These are phyloP conservation scores for Pristionchus fissidentatus DNA, from an alignment of 2,888 invertebrate genomes.

Conservation along the genomic window DNA sequence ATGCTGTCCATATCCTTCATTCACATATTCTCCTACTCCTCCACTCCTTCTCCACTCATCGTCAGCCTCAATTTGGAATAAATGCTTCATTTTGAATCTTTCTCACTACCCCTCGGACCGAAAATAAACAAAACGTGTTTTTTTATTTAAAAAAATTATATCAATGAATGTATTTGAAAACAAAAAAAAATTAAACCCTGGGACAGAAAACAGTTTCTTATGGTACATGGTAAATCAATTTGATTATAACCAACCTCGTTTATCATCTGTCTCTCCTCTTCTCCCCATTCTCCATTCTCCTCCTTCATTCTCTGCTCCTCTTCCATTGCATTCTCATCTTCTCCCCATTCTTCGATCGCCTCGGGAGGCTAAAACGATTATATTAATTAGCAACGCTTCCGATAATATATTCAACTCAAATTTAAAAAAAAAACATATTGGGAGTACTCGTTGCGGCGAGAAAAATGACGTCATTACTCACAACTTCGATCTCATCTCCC, in stretches of 20 bases:
- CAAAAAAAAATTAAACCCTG: too few species aligned
- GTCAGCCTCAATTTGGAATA: neutral
- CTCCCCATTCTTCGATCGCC: constrained; percentile 6
- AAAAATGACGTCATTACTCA: neutral
- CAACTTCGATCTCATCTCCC: constrained; percentile 41
- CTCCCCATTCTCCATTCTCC: neutral
- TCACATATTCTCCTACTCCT: neutral
- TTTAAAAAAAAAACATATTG: too few species aligned
- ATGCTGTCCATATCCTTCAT: constrained; percentile 6
- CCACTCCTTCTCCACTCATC: neutral
- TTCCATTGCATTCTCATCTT: neutral
- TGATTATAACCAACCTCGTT: neutral
- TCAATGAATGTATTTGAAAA: too few species aligned
- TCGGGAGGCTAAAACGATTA: neutral
- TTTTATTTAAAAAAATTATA: neutral
- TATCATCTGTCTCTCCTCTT: neutral
- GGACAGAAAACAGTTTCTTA: too few species aligned
- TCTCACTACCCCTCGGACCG: too few species aligned
- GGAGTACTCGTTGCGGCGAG: too few species aligned
- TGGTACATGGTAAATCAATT: too few species aligned
- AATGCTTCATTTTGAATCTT: neutral
- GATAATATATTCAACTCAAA: neutral
- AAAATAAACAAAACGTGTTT: too few species aligned
- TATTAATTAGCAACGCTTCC: neutral
- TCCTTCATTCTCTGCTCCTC: neutral